Evolutionary conservation across 37 sponge, comb jelly and placozoan species (phyloP).

Genomic region (Geodia barretti): DNA sequence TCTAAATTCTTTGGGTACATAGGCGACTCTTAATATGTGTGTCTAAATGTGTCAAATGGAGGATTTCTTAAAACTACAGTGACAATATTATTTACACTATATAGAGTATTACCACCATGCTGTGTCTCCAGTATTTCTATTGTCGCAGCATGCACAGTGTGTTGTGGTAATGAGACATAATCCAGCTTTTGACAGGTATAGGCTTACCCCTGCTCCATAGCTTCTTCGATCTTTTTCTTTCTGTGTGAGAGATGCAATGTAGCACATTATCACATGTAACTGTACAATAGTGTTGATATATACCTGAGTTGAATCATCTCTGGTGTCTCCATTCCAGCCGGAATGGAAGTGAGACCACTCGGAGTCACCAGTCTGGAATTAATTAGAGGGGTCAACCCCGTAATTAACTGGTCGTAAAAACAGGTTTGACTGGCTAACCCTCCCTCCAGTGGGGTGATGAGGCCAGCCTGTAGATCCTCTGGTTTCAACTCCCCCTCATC

Average conservation of each 20-base stretch:
- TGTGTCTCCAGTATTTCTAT: too few species aligned
- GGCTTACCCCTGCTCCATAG: slow-evolving; percentile 89
- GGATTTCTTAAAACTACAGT: too few species aligned
- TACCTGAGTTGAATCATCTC: slow-evolving; percentile 94
- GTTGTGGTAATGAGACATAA: not conserved
- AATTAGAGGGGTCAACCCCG: too few species aligned
- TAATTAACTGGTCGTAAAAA: too few species aligned
- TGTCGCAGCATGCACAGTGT: too few species aligned
- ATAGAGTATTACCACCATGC: too few species aligned
- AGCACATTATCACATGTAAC: too few species aligned
- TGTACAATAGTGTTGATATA: not conserved
- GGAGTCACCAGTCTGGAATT: slow-evolving; percentile 85
- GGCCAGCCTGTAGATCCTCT: slow-evolving; percentile 79
- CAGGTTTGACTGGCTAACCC: slow-evolving; percentile 47
- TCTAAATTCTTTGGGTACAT: too few species aligned
- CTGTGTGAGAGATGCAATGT: slow-evolving; percentile 19
- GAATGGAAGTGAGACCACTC: slow-evolving; percentile 95
- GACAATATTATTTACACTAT: too few species aligned
- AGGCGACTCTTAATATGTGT: too few species aligned
- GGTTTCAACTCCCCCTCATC: slow-evolving; percentile 56
- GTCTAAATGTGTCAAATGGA: too few species aligned
- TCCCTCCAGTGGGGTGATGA: slow-evolving; percentile 78
- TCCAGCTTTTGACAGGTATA: not conserved
- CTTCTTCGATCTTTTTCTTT: slow-evolving; percentile 93
- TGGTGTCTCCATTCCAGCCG: slow-evolving; percentile 98